Base-by-base conservation (phyloP, 2,797 vertebrate genomes). In the Smutsia gigantea region DNA sequence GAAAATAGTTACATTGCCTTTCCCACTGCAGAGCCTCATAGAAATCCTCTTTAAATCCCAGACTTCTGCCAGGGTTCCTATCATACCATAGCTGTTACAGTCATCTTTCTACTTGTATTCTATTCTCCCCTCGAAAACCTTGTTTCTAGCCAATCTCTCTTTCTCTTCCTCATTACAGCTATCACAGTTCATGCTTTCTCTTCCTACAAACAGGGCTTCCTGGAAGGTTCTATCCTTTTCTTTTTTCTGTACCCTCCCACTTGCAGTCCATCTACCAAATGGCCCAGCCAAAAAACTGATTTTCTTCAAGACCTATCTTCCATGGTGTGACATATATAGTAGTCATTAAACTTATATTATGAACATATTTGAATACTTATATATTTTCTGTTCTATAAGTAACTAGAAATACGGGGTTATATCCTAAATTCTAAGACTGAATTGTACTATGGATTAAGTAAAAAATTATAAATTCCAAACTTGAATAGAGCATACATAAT, bases 401-500 rank as follows among this genome's bases (percentile, higher is more conserved):
- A 89, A 27, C 57, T 68, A 79, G 18, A 57, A 72, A 79, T 91
- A 55, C 34, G 46, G 1, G 61, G 14, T 57, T 37, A 75, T 75
- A 25, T 1, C 8, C 53, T 53, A 55, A 68, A 90, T 75, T 87
- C 7, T 82, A 88, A 90, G 3, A 5, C n/a, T 39, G 25, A 74
- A 39, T 39, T 87, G 0, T 37, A 84, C 59, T 39, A 63, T 71
- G 86, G 11, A 64, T 83, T 74, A 46, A 86, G 37, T 77, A 10
- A 34, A 89, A 64, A 72, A 93, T 83, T 49, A 69, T 79, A 29
- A 91, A 79, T 87, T 86, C 14, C 34, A 93, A n/a, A 93, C 75
- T 93, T 83, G 68, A n/a, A 72, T 74, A 77, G 5, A 55, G 8
- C 12, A 25, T 4, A 39, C 18, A 81, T 71, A 51, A 82, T 78